Conservation (phyloP, 2,888 invertebrate species). For the Caenorhabditis sp. region DNA sequence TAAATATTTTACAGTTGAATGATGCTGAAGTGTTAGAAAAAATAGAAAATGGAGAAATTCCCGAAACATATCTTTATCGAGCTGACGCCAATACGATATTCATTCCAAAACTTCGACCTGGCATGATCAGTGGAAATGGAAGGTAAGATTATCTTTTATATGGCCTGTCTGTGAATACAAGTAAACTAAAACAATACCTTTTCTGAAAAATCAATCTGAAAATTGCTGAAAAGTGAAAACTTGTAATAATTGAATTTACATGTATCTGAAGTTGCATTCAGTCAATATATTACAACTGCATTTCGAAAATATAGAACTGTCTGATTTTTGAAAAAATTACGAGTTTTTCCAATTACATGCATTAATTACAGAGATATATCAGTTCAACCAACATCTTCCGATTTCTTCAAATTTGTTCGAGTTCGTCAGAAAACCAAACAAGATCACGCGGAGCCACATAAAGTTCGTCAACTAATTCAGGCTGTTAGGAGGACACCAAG, state of each 20-base stretch:
- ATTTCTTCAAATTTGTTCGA: slow-evolving; percentile 27
- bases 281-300: no score
- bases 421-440: slow-evolving; percentile 20
- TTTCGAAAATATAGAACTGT: no score
- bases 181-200: no score
- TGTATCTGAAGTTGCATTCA: no score
- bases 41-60: slow-evolving; percentile 11
- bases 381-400: slow-evolving; percentile 4
- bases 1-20: slow-evolving; percentile 3
- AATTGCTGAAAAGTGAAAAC: no score
- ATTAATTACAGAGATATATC: slow-evolving; percentile 16
- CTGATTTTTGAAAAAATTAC: no score
- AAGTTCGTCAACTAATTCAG: slow-evolving; percentile 15
- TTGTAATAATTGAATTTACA: no score
- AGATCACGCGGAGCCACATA: slow-evolving; percentile 26
- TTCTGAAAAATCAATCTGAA: no score
- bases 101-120: slow-evolving; percentile 29
- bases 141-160: no score
- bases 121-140: slow-evolving; percentile 31
- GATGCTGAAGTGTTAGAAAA: slow-evolving; percentile 17
- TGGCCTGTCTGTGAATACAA: no score
- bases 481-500: slow-evolving; percentile 22
- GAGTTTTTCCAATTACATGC: no score
- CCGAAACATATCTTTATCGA: slow-evolving; percentile 19
- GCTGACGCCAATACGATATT: slow-evolving; percentile 21